Evolutionary conservation across 2,797 vertebrate species (phyloP).

Genomic region (Benthosema pterotum): DNA sequence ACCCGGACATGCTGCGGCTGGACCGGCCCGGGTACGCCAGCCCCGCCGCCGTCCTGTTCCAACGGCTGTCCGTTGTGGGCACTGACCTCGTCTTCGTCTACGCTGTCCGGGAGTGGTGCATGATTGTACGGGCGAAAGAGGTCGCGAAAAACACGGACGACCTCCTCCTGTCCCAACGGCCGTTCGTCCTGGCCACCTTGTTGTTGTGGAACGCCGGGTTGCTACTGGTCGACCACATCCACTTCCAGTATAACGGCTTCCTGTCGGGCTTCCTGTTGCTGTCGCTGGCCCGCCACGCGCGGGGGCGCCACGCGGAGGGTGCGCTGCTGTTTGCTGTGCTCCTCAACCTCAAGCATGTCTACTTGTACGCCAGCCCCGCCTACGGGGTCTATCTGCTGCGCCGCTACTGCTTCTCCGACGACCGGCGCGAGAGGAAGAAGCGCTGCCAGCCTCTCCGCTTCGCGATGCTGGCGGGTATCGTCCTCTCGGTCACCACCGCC

Average conservation of each 20-base stretch:
- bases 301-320: constrained; percentile 89
- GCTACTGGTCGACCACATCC: constrained; percentile 94
- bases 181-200: constrained; percentile 87
- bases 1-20: constrained; percentile 88
- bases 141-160: too few relatives aligned
- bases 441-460: constrained; percentile 87
- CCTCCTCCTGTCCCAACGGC: constrained; percentile 75
- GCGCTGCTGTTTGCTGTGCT: constrained; percentile 90
- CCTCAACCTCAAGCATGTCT: constrained; percentile 96
- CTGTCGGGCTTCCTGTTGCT: constrained; percentile 93
- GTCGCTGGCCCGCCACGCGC: constrained; percentile 87
- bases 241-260: constrained; percentile 98
- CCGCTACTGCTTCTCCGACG: constrained; percentile 90
- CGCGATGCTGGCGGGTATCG: constrained; percentile 82
- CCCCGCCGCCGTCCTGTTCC: constrained; percentile 85
- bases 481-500: constrained; percentile 84
- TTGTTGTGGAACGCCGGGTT: constrained; percentile 96
- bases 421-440: constrained; percentile 84
- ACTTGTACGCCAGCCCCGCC: constrained; percentile 91
- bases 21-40: constrained; percentile 87
- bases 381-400: constrained; percentile 91
- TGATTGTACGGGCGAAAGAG: constrained; percentile 82
- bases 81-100: constrained; percentile 87
- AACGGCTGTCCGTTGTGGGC: constrained; percentile 90
- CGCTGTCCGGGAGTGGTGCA: constrained; percentile 89